Evolutionary conservation across 1,140 invertebrate genomes (phyloP).

Genomic region (Platorchestia sp.): DNA sequence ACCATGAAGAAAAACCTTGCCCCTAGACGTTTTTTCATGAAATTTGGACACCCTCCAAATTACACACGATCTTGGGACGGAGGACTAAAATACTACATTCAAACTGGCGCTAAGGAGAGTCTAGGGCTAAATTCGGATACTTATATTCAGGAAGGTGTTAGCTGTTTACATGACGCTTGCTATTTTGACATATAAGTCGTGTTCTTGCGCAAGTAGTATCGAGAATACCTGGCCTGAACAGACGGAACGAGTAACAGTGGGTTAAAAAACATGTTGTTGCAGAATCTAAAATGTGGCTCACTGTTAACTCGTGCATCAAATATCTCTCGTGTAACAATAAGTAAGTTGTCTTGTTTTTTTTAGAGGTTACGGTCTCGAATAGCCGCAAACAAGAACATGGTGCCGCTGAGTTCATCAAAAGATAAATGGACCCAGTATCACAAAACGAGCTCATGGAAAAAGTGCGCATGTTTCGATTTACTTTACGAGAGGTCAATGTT

Average conservation of each 20-base stretch:
- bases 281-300: background rate
- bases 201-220: too few species aligned
- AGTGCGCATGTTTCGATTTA: background rate
- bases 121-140: background rate
- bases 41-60: background rate
- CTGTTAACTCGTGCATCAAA: background rate
- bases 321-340: background rate
- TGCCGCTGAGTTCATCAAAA: background rate
- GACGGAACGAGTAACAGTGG: background rate
- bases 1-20: background rate
- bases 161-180: background rate
- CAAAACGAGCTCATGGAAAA: background rate
- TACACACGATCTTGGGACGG: background rate
- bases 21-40: background rate
- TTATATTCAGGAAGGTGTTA: background rate
- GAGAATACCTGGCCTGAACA: too few species aligned
- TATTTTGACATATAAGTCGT: background rate
- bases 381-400: background rate
- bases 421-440: background rate
- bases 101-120: background rate
- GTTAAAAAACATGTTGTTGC: background rate
- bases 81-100: background rate
- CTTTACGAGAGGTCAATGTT: background rate
- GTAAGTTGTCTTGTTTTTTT: background rate
- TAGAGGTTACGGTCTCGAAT: background rate